phyloP scores from a whole-genome alignment of 2,113 vertebrate genomes.

The Myiozetetes cayanensis region DNA sequence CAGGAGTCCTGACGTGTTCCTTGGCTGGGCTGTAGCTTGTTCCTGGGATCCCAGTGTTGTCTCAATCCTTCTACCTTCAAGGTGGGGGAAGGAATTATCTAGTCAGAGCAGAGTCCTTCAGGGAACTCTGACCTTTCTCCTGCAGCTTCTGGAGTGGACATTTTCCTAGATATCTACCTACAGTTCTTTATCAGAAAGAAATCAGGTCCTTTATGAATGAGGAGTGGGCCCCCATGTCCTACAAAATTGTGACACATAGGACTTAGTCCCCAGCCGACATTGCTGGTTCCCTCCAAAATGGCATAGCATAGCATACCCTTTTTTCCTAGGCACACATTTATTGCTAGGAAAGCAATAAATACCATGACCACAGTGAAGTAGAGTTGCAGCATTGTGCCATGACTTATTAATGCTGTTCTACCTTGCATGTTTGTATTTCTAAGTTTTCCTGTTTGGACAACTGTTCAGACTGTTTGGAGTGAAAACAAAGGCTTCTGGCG shows the following conservation, averaged over 20 bases:
- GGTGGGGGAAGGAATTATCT: accelerated
- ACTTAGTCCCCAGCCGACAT: not conserved
- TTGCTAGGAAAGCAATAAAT: not conserved
- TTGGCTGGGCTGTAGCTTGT: not conserved
- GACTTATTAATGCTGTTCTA: slow-evolving; percentile 1
- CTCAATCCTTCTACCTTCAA: not conserved
- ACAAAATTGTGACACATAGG: not conserved
- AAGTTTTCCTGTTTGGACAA: slow-evolving; percentile 58
- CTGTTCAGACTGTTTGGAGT: slow-evolving; percentile 38
- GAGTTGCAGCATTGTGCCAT: not conserved
- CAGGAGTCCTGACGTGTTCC: not conserved
- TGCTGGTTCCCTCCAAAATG: not conserved
- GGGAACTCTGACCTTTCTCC: not conserved
- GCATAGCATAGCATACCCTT: not conserved
- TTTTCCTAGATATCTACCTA: not conserved
- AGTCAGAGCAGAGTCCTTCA: not conserved
- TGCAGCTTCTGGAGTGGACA: not conserved
- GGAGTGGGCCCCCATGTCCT: not conserved
- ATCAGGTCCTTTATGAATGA: not conserved
- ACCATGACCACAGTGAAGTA: not conserved
- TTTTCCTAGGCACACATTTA: accelerated
- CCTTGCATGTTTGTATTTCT: slow-evolving; percentile 18
- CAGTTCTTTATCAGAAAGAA: not conserved
- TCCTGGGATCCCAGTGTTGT: not conserved
- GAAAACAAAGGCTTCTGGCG: slow-evolving; percentile 15